phyloP scores from a whole-genome alignment of 2,113 vertebrate species.

The Onychostruthus taczanowskii region DNA sequence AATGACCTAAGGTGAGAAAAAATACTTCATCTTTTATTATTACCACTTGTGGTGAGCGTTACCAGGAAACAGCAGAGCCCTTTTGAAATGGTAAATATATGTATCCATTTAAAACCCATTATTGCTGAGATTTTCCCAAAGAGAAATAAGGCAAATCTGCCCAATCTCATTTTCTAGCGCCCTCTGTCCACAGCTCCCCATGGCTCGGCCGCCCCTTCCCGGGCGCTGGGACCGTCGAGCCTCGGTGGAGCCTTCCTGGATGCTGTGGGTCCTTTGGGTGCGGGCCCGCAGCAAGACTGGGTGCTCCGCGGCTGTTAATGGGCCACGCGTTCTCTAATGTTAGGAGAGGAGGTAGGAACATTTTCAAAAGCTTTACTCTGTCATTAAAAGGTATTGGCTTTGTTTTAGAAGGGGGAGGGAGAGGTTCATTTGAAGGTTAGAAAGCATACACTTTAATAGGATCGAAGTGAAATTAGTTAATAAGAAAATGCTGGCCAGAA shows the following conservation, averaged over 20 bases:
- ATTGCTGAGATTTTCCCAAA: slow-evolving; percentile 35
- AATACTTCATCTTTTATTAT: slow-evolving; percentile 67
- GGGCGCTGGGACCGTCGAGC: background rate
- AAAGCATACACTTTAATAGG: slow-evolving; percentile 65
- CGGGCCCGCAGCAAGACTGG: background rate
- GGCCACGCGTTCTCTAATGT: background rate
- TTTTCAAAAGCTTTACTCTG: background rate
- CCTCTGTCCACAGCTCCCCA: slow-evolving; percentile 20
- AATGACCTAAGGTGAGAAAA: slow-evolving; percentile 68
- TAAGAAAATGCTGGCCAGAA: slow-evolving; percentile 66
- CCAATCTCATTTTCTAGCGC: slow-evolving; percentile 17
- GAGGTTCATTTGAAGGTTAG: slow-evolving; percentile 69
- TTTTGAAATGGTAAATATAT: slow-evolving; percentile 57
- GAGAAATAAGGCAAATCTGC: background rate
- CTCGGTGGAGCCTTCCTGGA: background rate
- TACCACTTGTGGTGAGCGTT: slow-evolving; percentile 59
- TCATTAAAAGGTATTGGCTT: slow-evolving; percentile 46
- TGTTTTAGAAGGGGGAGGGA: slow-evolving; percentile 15
- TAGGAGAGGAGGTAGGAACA: background rate
- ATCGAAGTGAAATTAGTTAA: slow-evolving; percentile 74
- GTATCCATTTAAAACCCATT: slow-evolving; percentile 63
- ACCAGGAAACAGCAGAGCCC: slow-evolving; percentile 61
- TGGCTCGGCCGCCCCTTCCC: background rate
- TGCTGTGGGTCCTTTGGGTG: background rate
- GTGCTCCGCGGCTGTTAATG: background rate